These are phyloP conservation scores for Malthinus seriepunctatus DNA, from an alignment of 2,888 invertebrate genomes.

Conservation along the genomic window DNA sequence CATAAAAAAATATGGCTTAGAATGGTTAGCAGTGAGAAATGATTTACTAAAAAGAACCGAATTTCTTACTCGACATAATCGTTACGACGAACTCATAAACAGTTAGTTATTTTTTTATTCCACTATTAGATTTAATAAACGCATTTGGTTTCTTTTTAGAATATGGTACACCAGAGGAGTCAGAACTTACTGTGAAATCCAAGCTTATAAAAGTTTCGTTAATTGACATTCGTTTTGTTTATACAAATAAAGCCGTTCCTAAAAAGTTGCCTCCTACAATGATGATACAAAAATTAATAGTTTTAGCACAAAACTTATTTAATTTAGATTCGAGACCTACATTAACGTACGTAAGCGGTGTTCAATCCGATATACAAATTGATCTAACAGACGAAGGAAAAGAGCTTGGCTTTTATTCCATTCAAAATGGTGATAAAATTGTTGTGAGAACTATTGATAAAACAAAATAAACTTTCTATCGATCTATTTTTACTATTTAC, in stretches of 20 bases:
- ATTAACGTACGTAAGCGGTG: conserved; percentile 60
- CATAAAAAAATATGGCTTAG: conserved; percentile 76
- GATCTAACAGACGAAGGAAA: conserved; percentile 80
- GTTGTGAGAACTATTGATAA: conserved; percentile 51
- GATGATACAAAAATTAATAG: conserved; percentile 81
- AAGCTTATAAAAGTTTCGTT: conserved; percentile 71
- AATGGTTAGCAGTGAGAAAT: conserved; percentile 66
- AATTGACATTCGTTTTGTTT: conserved; percentile 63
- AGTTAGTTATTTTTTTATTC: conserved; percentile 60
- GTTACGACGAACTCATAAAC: conserved; percentile 72
- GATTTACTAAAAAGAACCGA: conserved; percentile 53
- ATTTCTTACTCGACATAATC: conserved; percentile 73
- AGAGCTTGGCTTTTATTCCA: conserved; percentile 79
- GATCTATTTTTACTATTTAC: too few species aligned
- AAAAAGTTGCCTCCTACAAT: conserved; percentile 79
- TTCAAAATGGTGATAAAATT: conserved; percentile 82
- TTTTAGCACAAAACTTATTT: conserved; percentile 78
- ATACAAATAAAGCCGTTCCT: conserved; percentile 57
- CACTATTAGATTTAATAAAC: conserved; percentile 2
- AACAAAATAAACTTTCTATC: not conserved
- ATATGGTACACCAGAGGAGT: conserved; percentile 82
- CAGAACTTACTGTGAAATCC: conserved; percentile 62
- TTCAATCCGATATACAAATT: conserved; percentile 69
- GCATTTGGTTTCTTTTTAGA: conserved; percentile 60
- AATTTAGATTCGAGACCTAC: conserved; percentile 55